Evolutionary conservation across 1,140 invertebrate species (phyloP).

Genomic region (Idris sp.): DNA sequence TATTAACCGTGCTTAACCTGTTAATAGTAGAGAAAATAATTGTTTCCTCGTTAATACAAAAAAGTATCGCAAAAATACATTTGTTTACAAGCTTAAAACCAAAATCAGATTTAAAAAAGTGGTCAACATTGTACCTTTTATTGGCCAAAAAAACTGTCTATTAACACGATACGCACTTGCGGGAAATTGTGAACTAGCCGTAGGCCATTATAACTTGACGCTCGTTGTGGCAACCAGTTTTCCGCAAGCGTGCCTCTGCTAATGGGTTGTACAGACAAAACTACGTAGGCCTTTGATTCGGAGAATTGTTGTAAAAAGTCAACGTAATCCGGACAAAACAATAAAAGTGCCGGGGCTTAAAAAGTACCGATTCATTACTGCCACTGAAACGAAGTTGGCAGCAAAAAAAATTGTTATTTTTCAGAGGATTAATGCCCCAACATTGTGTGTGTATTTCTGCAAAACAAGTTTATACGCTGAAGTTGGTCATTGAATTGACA

Average conservation of each 20-base stretch:
- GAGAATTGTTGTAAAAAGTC: slow-evolving; percentile 32
- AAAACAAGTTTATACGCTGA: slow-evolving; percentile 8
- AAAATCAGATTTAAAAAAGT: too few species aligned
- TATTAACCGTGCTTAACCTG: slow-evolving; percentile 15
- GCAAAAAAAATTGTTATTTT: too few species aligned
- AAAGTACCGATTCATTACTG: slow-evolving; percentile 30
- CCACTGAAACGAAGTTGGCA: slow-evolving; percentile 14
- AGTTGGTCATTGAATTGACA: background rate
- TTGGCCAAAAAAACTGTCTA: slow-evolving; percentile 24
- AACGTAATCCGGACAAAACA: slow-evolving; percentile 26
- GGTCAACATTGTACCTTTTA: slow-evolving; percentile 15
- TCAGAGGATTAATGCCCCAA: too few species aligned
- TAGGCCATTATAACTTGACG: slow-evolving; percentile 39
- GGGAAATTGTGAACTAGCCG: slow-evolving; percentile 46
- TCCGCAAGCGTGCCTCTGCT: slow-evolving; percentile 40
- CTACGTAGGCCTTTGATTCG: slow-evolving; percentile 44
- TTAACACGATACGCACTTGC: slow-evolving; percentile 52
- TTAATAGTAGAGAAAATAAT: too few species aligned
- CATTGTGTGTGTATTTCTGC: too few species aligned
- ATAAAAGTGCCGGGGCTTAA: slow-evolving; percentile 28
- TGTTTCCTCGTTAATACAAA: too few species aligned
- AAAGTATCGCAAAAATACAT: too few species aligned
- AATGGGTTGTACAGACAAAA: slow-evolving; percentile 52
- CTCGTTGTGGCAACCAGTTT: slow-evolving; percentile 53
- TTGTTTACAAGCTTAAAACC: too few species aligned